Evolutionary conservation across 2,888 invertebrate genomes (phyloP).

Genomic region (Dynastes tityus): DNA sequence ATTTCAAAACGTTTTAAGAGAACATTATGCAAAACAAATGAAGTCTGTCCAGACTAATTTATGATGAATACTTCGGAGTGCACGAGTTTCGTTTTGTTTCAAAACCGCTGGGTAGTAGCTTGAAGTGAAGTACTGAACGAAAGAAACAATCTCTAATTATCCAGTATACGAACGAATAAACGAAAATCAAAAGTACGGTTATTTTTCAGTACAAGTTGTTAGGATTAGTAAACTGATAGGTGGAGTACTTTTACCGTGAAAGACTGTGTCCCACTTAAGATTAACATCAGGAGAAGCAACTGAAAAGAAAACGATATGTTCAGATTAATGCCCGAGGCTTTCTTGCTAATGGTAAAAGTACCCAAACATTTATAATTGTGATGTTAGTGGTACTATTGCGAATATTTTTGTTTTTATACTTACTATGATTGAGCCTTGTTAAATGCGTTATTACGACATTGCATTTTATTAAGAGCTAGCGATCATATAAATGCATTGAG

Average conservation of each 20-base stretch:
- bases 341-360: background rate
- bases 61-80: slow-evolving; percentile 30
- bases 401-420: background rate
- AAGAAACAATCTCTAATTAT: slow-evolving; percentile 45
- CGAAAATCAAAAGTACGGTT: slow-evolving; percentile 28
- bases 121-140: background rate
- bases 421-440: no score
- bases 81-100: slow-evolving; percentile 24
- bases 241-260: slow-evolving; percentile 13
- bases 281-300: slow-evolving; percentile 33
- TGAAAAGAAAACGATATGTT: slow-evolving; percentile 17
- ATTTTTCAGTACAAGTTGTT: slow-evolving; percentile 23
- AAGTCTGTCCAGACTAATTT: slow-evolving; percentile 41
- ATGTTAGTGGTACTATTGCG: background rate
- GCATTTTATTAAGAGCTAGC: no score
- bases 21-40: slow-evolving; percentile 35
- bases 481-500: no score
- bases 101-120: slow-evolving; percentile 13
- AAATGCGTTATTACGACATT: no score
- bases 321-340: background rate
- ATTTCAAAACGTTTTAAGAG: slow-evolving; percentile 36
- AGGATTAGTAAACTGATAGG: slow-evolving; percentile 28
- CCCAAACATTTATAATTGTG: background rate
- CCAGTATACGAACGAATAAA: slow-evolving; percentile 20
- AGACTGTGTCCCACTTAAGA: slow-evolving; percentile 11